Conservation (phyloP, 2,797 vertebrate species). For the Oophaga sylvatica region DNA sequence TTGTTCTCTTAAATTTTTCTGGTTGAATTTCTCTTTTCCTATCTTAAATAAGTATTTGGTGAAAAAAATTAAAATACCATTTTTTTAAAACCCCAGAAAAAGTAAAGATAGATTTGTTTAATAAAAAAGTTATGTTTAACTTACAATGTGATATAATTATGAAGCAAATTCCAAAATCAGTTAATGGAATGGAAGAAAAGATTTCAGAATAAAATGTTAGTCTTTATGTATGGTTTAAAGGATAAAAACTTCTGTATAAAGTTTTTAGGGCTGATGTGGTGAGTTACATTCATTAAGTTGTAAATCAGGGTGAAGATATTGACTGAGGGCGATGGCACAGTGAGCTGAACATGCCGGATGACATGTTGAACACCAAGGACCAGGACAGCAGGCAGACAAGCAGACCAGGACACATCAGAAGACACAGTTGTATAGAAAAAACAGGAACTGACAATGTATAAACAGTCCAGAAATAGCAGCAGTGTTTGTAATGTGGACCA, state of each 20-base stretch:
- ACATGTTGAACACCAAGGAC: too few relatives aligned
- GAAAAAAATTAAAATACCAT: background rate
- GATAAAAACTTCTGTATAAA: background rate
- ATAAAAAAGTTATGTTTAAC: constrained; percentile 7
- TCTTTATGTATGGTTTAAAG: background rate
- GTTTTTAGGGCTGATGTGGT: too few relatives aligned
- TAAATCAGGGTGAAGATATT: too few relatives aligned
- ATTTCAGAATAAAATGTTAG: background rate
- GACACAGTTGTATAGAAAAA: too few relatives aligned
- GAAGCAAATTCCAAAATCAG: background rate
- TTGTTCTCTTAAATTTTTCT: constrained; percentile 21
- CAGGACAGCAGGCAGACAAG: too few relatives aligned
- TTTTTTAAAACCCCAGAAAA: background rate
- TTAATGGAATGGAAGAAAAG: background rate
- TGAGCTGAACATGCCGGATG: too few relatives aligned
- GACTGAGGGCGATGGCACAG: too few relatives aligned
- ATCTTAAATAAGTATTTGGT: background rate
- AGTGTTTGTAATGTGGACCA: too few relatives aligned
- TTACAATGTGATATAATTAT: background rate
- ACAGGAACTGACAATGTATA: too few relatives aligned
- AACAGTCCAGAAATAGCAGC: too few relatives aligned
- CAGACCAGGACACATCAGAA: too few relatives aligned
- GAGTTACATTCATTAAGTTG: too few relatives aligned
- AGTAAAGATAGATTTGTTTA: background rate
- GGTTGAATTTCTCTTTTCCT: background rate